phyloP scores from a whole-genome alignment of 2,113 vertebrate species.

The Proterorhinus semilunaris region DNA sequence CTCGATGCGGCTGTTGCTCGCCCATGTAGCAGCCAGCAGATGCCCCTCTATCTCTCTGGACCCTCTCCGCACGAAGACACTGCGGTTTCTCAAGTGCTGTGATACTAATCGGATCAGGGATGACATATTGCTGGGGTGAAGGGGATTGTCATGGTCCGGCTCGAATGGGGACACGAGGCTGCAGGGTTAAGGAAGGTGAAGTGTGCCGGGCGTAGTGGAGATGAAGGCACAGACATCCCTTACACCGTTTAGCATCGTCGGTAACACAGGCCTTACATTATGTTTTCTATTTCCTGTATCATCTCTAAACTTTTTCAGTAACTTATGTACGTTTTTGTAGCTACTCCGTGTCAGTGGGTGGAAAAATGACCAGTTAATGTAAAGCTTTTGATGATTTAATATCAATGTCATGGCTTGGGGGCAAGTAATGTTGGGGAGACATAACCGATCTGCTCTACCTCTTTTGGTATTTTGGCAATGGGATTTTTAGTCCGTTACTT shows the following conservation, averaged over 20 bases:
- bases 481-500: too few relatives aligned
- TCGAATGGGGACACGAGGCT: constrained; percentile 38
- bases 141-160: constrained; percentile 83
- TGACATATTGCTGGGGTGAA: constrained; percentile 84
- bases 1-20: constrained; percentile 2
- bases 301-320: too few relatives aligned
- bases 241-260: not conserved
- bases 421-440: too few relatives aligned
- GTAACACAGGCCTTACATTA: not conserved
- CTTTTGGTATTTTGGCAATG: too few relatives aligned
- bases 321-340: too few relatives aligned
- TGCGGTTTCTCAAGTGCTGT: constrained; percentile 82
- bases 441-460: too few relatives aligned
- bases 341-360: too few relatives aligned
- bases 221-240: constrained; percentile 1
- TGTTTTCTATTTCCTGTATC: too few relatives aligned
- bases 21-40: constrained; percentile 55
- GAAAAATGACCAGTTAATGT: too few relatives aligned
- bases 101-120: constrained; percentile 90
- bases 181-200: constrained; percentile 27
- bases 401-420: too few relatives aligned
- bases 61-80: constrained; percentile 54
- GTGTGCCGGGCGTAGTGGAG: not conserved
- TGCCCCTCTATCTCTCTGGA: constrained; percentile 59
- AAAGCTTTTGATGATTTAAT: too few relatives aligned